Evolutionary conservation across 1,140 invertebrate species (phyloP), one percentile per base, ranked within the genome.

Genomic region (Laupala kohalensis): DNA sequence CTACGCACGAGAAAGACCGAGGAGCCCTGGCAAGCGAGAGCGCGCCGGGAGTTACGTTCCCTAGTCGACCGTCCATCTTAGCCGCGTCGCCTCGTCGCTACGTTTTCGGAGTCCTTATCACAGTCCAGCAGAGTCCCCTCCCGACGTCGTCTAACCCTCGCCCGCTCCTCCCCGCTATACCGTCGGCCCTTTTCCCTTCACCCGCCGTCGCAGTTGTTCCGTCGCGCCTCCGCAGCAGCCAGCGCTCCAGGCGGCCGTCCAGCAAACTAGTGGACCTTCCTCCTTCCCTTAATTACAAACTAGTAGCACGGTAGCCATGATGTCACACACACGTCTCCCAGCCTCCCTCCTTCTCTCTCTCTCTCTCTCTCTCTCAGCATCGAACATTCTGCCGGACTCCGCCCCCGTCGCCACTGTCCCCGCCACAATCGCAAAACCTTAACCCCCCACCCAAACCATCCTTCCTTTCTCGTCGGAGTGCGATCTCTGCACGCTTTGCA

Each of bases 261-360:
- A 6, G 30, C 30, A 37, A 71, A 71, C 70, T 71, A 66, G 25
- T 5, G 70, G 70, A 71, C 70, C 70, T 65, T 71, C 25, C 70
- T 65, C 28, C 69, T 62, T 29, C 64, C 70, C 70, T 71, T 71
- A 71, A 71, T 71, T 71, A 71, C 64, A 71, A 71, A 65, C 70
- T 66, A 64, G 70, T 27, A 65, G 70, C 70, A 29, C 24, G 70
- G 64, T 25, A 53, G 70, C 63, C 63, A 65, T 65, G 64, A 71
- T 66, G 70, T 71, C 70, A 66, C 70, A 66, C 70, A 71, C 63
- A 27, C 24, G 9, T 66, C 19, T 25, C 64, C 23, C 9, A 1
- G 24, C 19, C 70, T 65, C 70, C 28, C 26, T 53, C 19, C 19
- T 13, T 13, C 25, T 29, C 69, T 9, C n/a, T 62, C 9, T 68